These are phyloP conservation scores for Matsumyia berberina DNA, from an alignment of 2,888 invertebrate genomes.

Conservation along the genomic window DNA sequence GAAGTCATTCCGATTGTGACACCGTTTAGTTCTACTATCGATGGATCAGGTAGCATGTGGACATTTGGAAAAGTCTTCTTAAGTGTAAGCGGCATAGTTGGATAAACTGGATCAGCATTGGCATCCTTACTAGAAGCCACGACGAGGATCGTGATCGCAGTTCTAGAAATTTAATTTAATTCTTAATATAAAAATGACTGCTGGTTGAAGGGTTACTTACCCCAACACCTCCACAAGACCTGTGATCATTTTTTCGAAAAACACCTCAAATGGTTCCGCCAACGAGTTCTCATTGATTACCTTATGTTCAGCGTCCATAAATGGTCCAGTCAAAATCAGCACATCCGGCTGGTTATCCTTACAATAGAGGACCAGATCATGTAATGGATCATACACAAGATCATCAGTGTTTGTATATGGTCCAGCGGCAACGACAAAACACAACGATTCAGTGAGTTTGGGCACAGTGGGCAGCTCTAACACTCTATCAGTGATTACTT, in stretches of 20 bases:
- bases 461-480: slow-evolving; percentile 83
- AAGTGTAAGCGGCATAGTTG: slow-evolving; percentile 90
- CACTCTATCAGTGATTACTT: slow-evolving; percentile 87
- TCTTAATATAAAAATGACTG: slow-evolving; percentile 25
- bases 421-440: slow-evolving; percentile 91
- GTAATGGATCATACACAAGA: slow-evolving; percentile 91
- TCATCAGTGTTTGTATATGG: slow-evolving; percentile 93
- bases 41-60: slow-evolving; percentile 92
- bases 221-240: slow-evolving; percentile 88
- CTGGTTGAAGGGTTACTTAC: slow-evolving; percentile 83
- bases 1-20: slow-evolving; percentile 92
- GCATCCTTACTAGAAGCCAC: slow-evolving; percentile 91
- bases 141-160: slow-evolving; percentile 89
- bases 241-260: slow-evolving; percentile 90
- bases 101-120: slow-evolving; percentile 92
- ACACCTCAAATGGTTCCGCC: slow-evolving; percentile 89
- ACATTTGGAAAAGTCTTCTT: slow-evolving; percentile 87
- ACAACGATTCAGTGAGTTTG: slow-evolving; percentile 86
- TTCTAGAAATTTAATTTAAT: slow-evolving; percentile 82
- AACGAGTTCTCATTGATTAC: slow-evolving; percentile 87
- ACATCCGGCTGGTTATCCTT: slow-evolving; percentile 90
- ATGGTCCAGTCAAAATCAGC: slow-evolving; percentile 93
- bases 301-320: slow-evolving; percentile 90
- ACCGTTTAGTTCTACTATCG: slow-evolving; percentile 90
- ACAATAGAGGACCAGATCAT: slow-evolving; percentile 90